Conservation (phyloP, 2,113 vertebrate species). For the Psephotus haematonotus region DNA sequence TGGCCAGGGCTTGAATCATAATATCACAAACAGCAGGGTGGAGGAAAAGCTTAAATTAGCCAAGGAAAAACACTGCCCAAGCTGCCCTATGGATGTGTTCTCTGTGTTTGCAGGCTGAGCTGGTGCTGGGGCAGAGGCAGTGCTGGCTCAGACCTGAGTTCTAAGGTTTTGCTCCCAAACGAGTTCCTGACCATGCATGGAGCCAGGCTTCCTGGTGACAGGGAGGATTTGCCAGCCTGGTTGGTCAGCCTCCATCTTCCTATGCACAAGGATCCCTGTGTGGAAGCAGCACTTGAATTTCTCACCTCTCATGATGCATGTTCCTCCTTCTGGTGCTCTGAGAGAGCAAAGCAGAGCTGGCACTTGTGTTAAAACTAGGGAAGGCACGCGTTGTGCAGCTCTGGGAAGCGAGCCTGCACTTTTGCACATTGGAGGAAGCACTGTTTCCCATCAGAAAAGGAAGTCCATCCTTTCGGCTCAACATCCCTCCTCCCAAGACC, state of each 20-base stretch:
- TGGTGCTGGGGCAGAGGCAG: neutral
- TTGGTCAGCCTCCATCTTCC: neutral
- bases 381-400: neutral
- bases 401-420: neutral
- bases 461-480: neutral
- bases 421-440: neutral
- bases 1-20: neutral
- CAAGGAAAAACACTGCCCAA: accelerated
- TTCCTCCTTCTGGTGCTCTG: neutral
- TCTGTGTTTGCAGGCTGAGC: neutral
- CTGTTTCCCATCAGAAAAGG: neutral
- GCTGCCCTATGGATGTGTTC: accelerated
- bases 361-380: neutral
- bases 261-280: neutral
- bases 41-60: neutral
- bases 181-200: accelerated
- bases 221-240: neutral
- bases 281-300: neutral
- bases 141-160: neutral
- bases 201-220: neutral
- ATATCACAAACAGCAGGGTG: neutral
- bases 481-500: neutral
- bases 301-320: accelerated
- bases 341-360: neutral
- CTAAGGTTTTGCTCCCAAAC: neutral